Conservation (phyloP, 2,888 invertebrate species). For the Dicycla oo region DNA sequence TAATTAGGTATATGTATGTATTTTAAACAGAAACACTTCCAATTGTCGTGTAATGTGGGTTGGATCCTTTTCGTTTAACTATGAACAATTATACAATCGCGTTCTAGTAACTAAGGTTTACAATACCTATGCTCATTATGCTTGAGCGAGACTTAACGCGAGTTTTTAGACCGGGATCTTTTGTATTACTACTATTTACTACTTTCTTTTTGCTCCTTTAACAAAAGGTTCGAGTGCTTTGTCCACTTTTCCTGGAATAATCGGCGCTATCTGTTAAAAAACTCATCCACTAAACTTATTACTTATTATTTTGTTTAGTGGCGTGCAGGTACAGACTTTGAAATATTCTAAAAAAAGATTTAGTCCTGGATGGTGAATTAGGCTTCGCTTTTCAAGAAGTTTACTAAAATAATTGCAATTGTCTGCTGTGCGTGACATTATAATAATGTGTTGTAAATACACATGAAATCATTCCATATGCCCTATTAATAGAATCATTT, state of each 20-base stretch:
- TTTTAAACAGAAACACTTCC: not conserved
- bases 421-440: not conserved
- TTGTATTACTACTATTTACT: slow-evolving; percentile 2
- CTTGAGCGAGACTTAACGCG: too few relatives aligned
- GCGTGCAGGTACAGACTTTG: too few relatives aligned
- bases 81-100: too few relatives aligned
- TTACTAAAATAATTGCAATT: not conserved
- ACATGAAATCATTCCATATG: slow-evolving; percentile 22
- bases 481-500: slow-evolving; percentile 30
- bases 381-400: not conserved
- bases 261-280: not conserved
- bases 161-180: not conserved
- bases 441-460: slow-evolving; percentile 1
- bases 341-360: not conserved
- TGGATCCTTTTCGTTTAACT: too few relatives aligned
- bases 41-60: too few relatives aligned
- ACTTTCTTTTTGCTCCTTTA: not conserved
- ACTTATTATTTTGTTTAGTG: not conserved
- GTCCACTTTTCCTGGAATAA: slow-evolving; percentile 9
- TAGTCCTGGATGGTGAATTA: not conserved
- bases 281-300: not conserved
- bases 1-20: not conserved
- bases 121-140: too few relatives aligned
- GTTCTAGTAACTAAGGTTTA: too few relatives aligned
- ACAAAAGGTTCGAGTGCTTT: slow-evolving; percentile 7